phyloP scores from a whole-genome alignment of 1,140 invertebrate genomes.

The Daktulosphaira vitifoliae region DNA sequence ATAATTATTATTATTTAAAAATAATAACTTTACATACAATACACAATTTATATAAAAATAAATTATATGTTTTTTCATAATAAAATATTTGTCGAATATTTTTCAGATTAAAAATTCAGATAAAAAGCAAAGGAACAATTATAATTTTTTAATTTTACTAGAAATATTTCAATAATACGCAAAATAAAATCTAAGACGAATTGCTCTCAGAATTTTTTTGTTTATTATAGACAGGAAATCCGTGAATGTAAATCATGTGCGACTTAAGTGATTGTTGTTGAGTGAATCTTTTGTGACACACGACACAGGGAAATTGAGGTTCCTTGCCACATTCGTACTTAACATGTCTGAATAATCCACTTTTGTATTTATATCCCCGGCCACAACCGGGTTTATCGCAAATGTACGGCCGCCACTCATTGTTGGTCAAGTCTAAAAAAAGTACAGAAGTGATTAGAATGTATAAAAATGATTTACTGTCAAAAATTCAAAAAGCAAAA shows the following conservation, averaged over 20 bases:
- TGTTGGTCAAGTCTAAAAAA: not conserved
- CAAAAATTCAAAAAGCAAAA: no score
- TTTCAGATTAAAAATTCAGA: no score
- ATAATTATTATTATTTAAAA: no score
- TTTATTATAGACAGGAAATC: not conserved
- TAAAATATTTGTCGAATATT: no score
- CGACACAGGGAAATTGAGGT: constrained; percentile 38
- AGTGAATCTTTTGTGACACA: constrained; percentile 37
- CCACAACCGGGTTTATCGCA: constrained; percentile 42
- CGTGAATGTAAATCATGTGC: constrained; percentile 32
- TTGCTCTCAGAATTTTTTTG: not conserved
- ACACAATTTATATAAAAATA: no score
- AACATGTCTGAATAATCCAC: constrained; percentile 42
- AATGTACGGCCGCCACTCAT: constrained; percentile 31
- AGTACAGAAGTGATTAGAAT: not conserved
- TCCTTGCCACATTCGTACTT: constrained; percentile 54
- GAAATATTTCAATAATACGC: no score
- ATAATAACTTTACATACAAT: no score
- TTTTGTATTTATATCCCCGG: constrained; percentile 42
- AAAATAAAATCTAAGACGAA: no score
- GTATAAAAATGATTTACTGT: no score
- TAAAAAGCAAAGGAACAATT: no score
- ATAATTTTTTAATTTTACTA: no score
- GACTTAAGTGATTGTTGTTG: constrained; percentile 27
- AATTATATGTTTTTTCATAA: no score